Evolutionary conservation across 2,797 vertebrate species (phyloP).

Genomic region (Diplodus sargus): DNA sequence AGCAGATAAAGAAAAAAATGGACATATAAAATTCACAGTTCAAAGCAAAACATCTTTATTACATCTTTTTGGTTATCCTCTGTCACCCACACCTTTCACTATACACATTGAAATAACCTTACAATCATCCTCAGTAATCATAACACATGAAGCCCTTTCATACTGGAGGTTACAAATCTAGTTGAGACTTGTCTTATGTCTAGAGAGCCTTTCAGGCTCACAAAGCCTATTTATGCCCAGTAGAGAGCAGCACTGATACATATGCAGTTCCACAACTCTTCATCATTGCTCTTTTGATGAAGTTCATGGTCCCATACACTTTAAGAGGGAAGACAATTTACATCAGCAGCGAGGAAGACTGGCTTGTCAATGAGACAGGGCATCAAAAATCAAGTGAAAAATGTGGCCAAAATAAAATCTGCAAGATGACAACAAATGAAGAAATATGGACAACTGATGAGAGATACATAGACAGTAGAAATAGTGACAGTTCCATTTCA

Average conservation of each 20-base stretch:
- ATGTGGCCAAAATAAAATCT: background rate
- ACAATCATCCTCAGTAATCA: constrained; percentile 21
- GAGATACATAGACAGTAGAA: background rate
- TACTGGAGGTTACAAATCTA: constrained; percentile 30
- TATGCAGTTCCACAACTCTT: background rate
- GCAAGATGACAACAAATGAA: background rate
- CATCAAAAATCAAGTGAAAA: background rate
- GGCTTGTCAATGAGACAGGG: too few relatives aligned
- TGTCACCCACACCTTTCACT: constrained; percentile 9
- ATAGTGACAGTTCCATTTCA: background rate
- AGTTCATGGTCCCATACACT: background rate
- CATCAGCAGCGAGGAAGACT: background rate
- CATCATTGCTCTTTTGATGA: background rate
- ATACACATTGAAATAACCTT: constrained; percentile 9
- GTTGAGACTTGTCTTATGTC: background rate
- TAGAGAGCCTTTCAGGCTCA: background rate
- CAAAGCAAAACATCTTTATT: constrained; percentile 38
- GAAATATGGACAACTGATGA: background rate
- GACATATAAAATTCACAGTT: constrained; percentile 8
- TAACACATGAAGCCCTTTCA: constrained; percentile 36
- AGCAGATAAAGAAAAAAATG: background rate
- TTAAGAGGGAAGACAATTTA: background rate
- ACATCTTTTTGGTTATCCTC: constrained; percentile 12
- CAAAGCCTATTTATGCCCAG: background rate
- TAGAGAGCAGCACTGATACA: constrained; percentile 1